Base-by-base conservation (phyloP, 2,113 vertebrate genomes). In the Triplophysa siluroides region DNA sequence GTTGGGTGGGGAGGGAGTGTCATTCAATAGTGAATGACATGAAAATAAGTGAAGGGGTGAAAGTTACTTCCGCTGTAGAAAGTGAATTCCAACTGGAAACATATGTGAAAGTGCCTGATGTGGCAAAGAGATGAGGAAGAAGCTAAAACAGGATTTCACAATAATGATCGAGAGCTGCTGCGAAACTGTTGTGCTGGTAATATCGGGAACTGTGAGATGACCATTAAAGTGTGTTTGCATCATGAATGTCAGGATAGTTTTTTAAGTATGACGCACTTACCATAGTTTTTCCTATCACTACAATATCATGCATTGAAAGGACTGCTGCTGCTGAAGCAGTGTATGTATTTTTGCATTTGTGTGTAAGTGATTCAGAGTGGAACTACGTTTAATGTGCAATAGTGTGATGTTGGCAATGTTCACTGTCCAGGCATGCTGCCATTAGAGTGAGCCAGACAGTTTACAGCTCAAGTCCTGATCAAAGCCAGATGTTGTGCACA, bases 401-500 rank as follows among this genome's bases (percentile, higher is more conserved):
- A 60, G 26, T 56, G 54, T 68, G 56, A 23, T 21, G 56, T 69
- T 75, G 23, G 23, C n/a, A 61, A 23, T 2, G 9, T 23, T 64
- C 50, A 52, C 38, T 63, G 65, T 81, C 56, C 74, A 23, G 76
- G 79, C 69, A 29, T 64, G 26, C 23, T 56, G 23, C 66, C 83
- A 75, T 45, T 14, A 58, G 45, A 52, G 56, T 75, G 70, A 81
- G 62, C 73, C 64, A 75, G 50, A 75, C 24, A 43, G 80, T 33
- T 50, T 65, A 60, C 3, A 80, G 38, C 73, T 68, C 26, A 78
- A 41, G 21, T 61, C 47, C 41, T 75, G 76, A 84, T 76, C 24
- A n/a, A 78, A 70, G 45, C 54, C 83, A 84, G 69, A 84, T 78
- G 83, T 78, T 80, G 54, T 43, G 38, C 78, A 47, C 65, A 71